Percentiles rank a stretch among this genome's conserved stretches.
Evolutionary conservation across 2,113 vertebrate species (phyloP).

Genomic region (Melospiza georgiana): DNA sequence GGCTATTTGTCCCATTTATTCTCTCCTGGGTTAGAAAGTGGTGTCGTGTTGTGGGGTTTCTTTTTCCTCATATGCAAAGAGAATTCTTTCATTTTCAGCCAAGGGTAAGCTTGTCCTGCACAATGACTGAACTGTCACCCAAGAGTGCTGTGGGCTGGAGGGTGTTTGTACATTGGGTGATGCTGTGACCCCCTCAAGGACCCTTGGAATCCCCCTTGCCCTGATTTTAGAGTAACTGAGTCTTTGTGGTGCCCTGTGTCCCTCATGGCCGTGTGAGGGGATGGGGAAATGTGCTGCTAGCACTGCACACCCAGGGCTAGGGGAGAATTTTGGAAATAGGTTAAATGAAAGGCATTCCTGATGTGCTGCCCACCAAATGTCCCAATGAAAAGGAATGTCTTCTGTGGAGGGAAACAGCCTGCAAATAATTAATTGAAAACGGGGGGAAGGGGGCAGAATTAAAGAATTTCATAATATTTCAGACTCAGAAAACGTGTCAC

Average conservation of each 20-base stretch:
- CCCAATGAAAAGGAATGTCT: background rate
- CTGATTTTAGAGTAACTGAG: background rate
- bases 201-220: background rate
- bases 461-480: conserved; percentile 18
- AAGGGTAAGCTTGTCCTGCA: background rate
- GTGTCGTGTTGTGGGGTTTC: too few relatives aligned
- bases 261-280: accelerated
- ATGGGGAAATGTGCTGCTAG: background rate
- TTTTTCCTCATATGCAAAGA: background rate
- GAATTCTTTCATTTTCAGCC: background rate
- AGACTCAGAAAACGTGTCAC: background rate
- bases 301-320: background rate
- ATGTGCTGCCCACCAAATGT: background rate
- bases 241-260: background rate
- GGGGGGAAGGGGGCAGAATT: background rate
- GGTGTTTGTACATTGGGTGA: background rate
- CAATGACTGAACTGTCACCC: background rate
- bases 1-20: background rate
- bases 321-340: background rate
- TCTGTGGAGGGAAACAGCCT: background rate
- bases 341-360: conserved; percentile 36
- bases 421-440: background rate
- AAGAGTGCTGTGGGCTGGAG: accelerated
- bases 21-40: background rate
- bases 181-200: background rate